Base-by-base conservation (phyloP, 2,888 invertebrate species). In the Andrena bicolor region DNA sequence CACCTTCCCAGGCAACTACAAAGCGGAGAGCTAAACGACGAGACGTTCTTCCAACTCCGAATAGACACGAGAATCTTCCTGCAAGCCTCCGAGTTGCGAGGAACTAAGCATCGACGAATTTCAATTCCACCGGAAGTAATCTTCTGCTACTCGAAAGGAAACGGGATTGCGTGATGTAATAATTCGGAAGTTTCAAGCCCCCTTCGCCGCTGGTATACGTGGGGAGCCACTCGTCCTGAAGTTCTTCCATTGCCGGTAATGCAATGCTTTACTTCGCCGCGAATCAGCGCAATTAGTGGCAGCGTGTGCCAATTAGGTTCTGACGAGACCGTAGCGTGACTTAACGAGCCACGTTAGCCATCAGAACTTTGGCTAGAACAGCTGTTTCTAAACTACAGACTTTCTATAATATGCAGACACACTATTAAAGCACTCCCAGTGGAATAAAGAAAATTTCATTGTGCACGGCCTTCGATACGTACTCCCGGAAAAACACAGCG, bases 201-300 rank as follows among this genome's bases (percentile, higher is more conserved):
- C 20, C 51, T 71, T 32, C 1, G 28, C 30, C 10, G 20, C 16
- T 1, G 26, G 16, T 56, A 13, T 10, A 23, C n/a, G 7, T 8
- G 26, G 10, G 23, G 16, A 23, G 41, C 75, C 49, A 69, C 58
- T 65, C 32, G 51, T 7, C 23, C 35, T 53, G n/a, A 76, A 80
- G 68, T 88, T 76, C 84, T 80, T 80, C 76, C 79, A 58, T 20
- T 23, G 69, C 30, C 41, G 64, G 61, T 53, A 73, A 82, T 84
- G 82, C 75, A 83, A 85, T 74, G 82, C 79, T 82, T 86, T 84
- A 80, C 80, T 83, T 85, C 73, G 51, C 74, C 61, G 58, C 76
- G 80, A 82, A 82, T 69, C 71, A 76, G 65, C 58, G 80, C 76
- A 88, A 87, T 89, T 88, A 87, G 61, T 71, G 60, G 35, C 68